Conservation (phyloP, 2,113 vertebrate genomes). For the Callocephalon fimbriatum region DNA sequence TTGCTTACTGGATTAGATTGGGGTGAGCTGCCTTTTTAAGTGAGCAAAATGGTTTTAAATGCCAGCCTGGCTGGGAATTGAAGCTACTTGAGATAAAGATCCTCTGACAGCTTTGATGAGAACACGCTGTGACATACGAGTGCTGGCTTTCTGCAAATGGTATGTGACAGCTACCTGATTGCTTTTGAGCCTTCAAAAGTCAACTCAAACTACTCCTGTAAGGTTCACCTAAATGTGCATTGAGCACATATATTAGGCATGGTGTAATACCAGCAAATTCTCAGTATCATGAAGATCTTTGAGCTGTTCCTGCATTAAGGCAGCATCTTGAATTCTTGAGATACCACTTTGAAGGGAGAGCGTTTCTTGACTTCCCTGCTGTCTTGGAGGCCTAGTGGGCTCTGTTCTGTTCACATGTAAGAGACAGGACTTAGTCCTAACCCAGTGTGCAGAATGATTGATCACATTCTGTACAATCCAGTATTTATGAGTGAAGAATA, state of each 20-base stretch:
- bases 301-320: background rate
- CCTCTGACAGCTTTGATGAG: background rate
- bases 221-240: background rate
- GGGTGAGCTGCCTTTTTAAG: background rate
- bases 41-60: background rate
- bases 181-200: background rate
- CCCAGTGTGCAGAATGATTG: background rate
- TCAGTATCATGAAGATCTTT: fast-evolving
- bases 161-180: background rate
- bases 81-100: background rate
- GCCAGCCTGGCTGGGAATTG: background rate
- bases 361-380: background rate
- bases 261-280: fast-evolving
- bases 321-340: background rate
- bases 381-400: background rate
- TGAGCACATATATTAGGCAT: fast-evolving
- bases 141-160: background rate
- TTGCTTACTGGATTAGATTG: background rate
- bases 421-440: background rate
- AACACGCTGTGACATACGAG: background rate
- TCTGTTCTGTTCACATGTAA: background rate
- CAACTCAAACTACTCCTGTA: background rate
- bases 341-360: fast-evolving
- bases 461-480: fast-evolving
- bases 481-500: background rate